Conservation (phyloP, 30 jellyfish, hydroid and myxozoan genomes). For the Aurelia sp. region DNA sequence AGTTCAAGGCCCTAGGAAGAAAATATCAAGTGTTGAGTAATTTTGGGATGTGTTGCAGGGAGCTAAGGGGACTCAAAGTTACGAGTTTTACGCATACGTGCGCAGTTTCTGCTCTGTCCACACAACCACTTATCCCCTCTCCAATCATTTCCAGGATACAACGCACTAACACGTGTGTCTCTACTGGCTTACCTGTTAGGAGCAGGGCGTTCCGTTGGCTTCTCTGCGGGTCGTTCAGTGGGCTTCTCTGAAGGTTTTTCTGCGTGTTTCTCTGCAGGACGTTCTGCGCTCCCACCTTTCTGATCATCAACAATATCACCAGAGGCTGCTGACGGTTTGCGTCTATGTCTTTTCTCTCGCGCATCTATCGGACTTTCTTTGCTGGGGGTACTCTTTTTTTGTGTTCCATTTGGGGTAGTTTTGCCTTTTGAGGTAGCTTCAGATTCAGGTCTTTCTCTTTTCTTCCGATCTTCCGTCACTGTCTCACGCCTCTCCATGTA, state of each 20-base stretch:
- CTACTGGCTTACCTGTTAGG: too few species aligned
- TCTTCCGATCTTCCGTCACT: slow-evolving; percentile 40
- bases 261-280: slow-evolving; percentile 7
- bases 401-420: slow-evolving; percentile 58
- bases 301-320: slow-evolving; percentile 52
- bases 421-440: slow-evolving; percentile 24
- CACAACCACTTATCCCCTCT: too few species aligned
- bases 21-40: too few species aligned
- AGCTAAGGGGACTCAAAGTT: too few species aligned
- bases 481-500: slow-evolving; percentile 59
- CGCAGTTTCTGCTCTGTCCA: too few species aligned
- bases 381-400: slow-evolving; percentile 53
- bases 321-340: slow-evolving; percentile 19
- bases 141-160: too few species aligned
- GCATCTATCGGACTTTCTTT: slow-evolving; percentile 57
- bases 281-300: slow-evolving; percentile 4
- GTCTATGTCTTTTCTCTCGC: slow-evolving; percentile 29
- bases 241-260: neutral
- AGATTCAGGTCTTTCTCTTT: slow-evolving; percentile 32
- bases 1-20: too few species aligned
- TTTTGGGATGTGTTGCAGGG: too few species aligned
- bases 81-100: too few species aligned
- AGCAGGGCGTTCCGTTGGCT: neutral
- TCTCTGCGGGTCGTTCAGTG: slow-evolving; percentile 10
- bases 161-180: too few species aligned